phyloP scores from a whole-genome alignment of 2,797 vertebrate species.

The Erithacus rubecula region DNA sequence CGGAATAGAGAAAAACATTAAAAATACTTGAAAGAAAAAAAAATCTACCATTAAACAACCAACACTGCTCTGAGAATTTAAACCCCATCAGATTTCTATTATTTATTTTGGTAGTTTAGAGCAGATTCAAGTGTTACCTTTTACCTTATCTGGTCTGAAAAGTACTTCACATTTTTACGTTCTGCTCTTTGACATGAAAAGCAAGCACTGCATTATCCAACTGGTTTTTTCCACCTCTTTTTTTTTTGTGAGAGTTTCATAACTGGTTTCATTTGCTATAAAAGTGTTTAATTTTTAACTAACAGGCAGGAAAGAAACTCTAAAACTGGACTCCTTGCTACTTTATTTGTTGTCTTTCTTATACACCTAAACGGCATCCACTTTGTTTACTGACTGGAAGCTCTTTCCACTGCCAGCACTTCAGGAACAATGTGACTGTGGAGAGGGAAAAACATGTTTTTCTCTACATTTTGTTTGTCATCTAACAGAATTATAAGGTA shows the following conservation, averaged over 20 bases:
- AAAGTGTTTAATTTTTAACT: slow-evolving; percentile 27
- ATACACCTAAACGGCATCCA: background rate
- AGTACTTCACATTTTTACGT: background rate
- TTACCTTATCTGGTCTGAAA: background rate
- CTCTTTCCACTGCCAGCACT: slow-evolving; percentile 41
- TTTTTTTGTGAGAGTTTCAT: background rate
- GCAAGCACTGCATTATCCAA: background rate
- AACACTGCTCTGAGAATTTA: background rate
- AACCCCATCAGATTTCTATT: background rate
- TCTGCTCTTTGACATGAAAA: background rate
- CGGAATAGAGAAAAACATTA: background rate
- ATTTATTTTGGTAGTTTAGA: background rate
- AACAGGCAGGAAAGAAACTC: background rate
- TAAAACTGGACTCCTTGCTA: background rate
- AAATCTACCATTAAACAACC: background rate
- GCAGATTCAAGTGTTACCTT: background rate
- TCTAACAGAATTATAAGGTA: slow-evolving; percentile 30
- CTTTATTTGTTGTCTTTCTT: background rate
- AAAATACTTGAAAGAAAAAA: background rate
- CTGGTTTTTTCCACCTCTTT: background rate
- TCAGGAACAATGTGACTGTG: slow-evolving; percentile 47
- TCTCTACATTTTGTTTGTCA: slow-evolving; percentile 53
- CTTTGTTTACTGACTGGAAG: slow-evolving; percentile 45
- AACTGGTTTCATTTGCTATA: background rate
- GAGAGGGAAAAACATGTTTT: slow-evolving; percentile 65